A percentile compares a stretch with the other conserved stretches of the same genome.
Conservation (phyloP, 2,113 vertebrate genomes). For the Amphiprion ocellaris region DNA sequence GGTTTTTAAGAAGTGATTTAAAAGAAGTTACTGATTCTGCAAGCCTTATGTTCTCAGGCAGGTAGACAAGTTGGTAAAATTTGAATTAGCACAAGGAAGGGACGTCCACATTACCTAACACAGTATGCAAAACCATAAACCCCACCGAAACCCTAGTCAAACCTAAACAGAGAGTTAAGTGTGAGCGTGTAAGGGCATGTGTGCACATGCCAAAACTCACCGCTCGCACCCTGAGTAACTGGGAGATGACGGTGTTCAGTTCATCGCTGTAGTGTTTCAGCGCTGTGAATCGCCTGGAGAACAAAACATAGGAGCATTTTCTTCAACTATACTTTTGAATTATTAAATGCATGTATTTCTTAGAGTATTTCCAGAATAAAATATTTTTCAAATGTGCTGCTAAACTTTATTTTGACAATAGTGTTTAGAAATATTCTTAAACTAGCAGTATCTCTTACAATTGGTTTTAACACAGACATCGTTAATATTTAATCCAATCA, state of each 20-base stretch:
- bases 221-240: slow-evolving; percentile 92
- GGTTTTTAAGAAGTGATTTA: no score
- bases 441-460: neutral
- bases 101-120: no score
- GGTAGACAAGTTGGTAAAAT: no score
- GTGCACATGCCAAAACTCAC: slow-evolving; percentile 83
- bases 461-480: neutral
- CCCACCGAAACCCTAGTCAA: neutral
- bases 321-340: neutral
- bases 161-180: neutral
- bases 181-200: neutral
- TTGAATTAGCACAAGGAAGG: no score
- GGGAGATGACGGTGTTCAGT: slow-evolving; percentile 90
- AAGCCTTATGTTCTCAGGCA: no score
- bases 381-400: neutral
- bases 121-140: no score
- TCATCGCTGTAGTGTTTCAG: slow-evolving; percentile 95
- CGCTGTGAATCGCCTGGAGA: slow-evolving; percentile 90
- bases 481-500: neutral
- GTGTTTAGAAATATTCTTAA: neutral
- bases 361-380: neutral
- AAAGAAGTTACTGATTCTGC: no score
- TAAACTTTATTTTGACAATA: neutral
- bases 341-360: neutral
- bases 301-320: slow-evolving; percentile 54